These are phyloP conservation scores for Guaruba guarouba DNA, from an alignment of 2,113 vertebrate species.

Conservation along the genomic window DNA sequence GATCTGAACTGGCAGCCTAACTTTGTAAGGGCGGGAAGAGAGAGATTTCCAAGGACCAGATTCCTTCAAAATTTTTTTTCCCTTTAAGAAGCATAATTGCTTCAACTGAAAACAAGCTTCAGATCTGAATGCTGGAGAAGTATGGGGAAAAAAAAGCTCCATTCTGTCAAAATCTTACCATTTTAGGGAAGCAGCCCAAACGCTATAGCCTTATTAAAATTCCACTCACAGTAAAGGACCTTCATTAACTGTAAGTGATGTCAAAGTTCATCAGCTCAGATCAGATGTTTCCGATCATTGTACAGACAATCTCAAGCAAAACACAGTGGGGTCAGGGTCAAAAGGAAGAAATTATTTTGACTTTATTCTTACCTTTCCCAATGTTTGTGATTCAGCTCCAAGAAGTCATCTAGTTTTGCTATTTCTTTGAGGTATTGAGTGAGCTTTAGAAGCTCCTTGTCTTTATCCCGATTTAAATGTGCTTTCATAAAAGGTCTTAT, in stretches of 20 bases:
- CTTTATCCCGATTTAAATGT: conserved; percentile 95
- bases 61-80: neutral
- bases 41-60: neutral
- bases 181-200: neutral
- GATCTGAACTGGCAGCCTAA: neutral
- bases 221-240: neutral
- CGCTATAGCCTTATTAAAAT: neutral
- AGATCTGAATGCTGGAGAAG: neutral
- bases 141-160: neutral
- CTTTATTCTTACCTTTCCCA: conserved; percentile 90
- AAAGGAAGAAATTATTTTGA: neutral
- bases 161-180: neutral
- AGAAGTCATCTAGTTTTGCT: conserved; percentile 93
- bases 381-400: conserved; percentile 96
- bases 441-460: conserved; percentile 94
- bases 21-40: neutral
- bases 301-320: neutral
- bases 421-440: conserved; percentile 99
- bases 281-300: neutral
- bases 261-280: neutral
- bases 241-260: neutral
- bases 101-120: accelerated
- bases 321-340: neutral
- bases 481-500: conserved; percentile 99
- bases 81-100: neutral